Conservation (phyloP, 1,140 invertebrate species). For the Diplogasteroides magnus region DNA sequence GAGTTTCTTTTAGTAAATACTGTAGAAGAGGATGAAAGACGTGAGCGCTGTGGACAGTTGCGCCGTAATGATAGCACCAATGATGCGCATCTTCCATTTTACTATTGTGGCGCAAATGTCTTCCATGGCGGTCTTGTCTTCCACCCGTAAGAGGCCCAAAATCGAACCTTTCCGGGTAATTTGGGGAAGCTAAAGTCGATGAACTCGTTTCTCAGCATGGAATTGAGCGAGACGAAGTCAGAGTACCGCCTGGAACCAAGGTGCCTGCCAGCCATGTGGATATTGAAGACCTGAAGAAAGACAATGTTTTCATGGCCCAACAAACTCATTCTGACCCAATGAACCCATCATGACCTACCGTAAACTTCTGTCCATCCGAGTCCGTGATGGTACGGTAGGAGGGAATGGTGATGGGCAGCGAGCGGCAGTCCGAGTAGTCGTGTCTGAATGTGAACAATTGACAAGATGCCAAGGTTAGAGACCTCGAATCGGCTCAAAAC, state of each 20-base stretch:
- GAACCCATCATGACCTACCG: slow-evolving; percentile 6
- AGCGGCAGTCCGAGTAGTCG: slow-evolving; percentile 95
- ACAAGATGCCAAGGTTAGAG: too few relatives aligned
- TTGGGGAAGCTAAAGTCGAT: slow-evolving; percentile 94
- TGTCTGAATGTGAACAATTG: slow-evolving; percentile 81
- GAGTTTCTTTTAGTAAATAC: not conserved
- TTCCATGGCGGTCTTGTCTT: too few relatives aligned
- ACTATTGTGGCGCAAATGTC: too few relatives aligned
- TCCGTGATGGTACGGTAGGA: slow-evolving; percentile 72
- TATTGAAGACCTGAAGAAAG: slow-evolving; percentile 73
- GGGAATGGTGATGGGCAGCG: slow-evolving; percentile 93
- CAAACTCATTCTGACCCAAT: not conserved
- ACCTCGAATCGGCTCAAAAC: too few relatives aligned
- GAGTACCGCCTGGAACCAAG: slow-evolving; percentile 89
- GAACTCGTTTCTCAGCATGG: slow-evolving; percentile 88
- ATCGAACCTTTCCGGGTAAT: slow-evolving; percentile 96
- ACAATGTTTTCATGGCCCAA: not conserved
- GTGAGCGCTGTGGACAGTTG: too few relatives aligned
- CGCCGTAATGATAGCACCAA: too few relatives aligned
- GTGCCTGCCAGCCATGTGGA: slow-evolving; percentile 96
- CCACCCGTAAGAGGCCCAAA: too few relatives aligned
- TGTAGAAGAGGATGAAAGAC: too few relatives aligned
- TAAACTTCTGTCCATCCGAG: slow-evolving; percentile 20
- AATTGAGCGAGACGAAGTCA: slow-evolving; percentile 85
- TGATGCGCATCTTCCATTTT: too few relatives aligned